Conservation (phyloP, 2,888 invertebrate species). For the Cataglyphis cursor region DNA sequence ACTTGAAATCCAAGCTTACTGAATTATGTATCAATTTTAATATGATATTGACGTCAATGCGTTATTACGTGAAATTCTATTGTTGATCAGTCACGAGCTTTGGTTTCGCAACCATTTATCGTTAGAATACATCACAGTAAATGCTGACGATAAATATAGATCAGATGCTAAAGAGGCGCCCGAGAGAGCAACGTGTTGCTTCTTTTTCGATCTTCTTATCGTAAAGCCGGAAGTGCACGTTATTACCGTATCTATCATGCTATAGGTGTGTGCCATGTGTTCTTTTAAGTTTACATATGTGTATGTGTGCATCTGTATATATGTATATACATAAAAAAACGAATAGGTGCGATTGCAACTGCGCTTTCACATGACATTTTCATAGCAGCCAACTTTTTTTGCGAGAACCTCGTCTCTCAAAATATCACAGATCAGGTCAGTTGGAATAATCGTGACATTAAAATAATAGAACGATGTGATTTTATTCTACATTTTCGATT, state of each 20-base stretch:
- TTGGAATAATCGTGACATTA: slow-evolving; percentile 47
- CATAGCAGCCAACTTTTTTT: background rate
- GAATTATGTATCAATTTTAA: background rate
- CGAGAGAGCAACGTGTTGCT: background rate
- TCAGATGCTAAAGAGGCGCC: background rate
- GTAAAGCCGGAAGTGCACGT: slow-evolving; percentile 67
- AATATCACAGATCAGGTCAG: slow-evolving; percentile 21
- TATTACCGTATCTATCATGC: slow-evolving; percentile 58
- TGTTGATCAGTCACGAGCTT: slow-evolving; percentile 15
- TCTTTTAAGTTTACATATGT: slow-evolving; percentile 13
- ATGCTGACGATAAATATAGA: slow-evolving; percentile 35
- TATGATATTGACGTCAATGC: background rate
- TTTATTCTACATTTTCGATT: background rate
- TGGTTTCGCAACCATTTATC: background rate
- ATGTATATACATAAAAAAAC: slow-evolving; percentile 4
- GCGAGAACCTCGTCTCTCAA: background rate
- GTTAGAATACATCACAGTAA: slow-evolving; percentile 12
- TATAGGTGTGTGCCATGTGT: background rate
- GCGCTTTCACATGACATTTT: slow-evolving; percentile 27
- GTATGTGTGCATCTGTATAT: slow-evolving; percentile 11
- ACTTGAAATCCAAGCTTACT: background rate
- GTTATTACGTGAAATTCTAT: background rate
- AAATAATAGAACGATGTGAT: background rate
- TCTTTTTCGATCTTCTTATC: slow-evolving; percentile 5
- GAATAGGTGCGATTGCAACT: background rate